Conservation (phyloP, 1,140 invertebrate species). For the Cyphomyrmex costatus region DNA sequence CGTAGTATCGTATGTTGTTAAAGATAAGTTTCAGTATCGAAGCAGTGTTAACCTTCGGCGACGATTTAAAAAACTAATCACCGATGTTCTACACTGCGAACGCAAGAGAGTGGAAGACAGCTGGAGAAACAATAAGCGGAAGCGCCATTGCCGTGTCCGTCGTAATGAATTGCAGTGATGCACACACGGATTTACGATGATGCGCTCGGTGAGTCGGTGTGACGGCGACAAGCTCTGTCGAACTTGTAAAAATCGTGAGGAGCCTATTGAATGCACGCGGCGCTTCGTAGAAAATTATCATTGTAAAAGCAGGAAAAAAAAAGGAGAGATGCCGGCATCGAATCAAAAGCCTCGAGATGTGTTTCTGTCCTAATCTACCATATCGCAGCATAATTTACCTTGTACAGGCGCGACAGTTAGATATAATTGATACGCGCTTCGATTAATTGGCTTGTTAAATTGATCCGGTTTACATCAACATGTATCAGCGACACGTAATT, state of each 20-base stretch:
- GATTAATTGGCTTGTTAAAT: slow-evolving; percentile 39
- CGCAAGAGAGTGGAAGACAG: slow-evolving; percentile 19
- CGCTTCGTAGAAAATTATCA: not conserved
- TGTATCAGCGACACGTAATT: not conserved
- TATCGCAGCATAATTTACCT: not conserved
- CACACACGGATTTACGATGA: slow-evolving; percentile 8
- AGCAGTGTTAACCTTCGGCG: not conserved
- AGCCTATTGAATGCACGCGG: not conserved
- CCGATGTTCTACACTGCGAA: not conserved
- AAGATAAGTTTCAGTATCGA: not conserved
- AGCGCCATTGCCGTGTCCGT: slow-evolving; percentile 43
- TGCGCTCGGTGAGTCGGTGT: not conserved
- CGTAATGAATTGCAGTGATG: slow-evolving; percentile 52
- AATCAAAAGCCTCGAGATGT: not conserved
- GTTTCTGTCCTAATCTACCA: not conserved
- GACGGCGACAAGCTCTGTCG: slow-evolving; percentile 20
- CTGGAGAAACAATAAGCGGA: slow-evolving; percentile 56
- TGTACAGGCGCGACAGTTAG: not conserved
- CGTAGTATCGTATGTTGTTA: no score
- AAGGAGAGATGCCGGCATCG: not conserved
- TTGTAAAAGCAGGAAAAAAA: not conserved
- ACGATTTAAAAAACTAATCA: slow-evolving; percentile 9
- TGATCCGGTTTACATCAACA: not conserved
- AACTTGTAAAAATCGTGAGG: not conserved
- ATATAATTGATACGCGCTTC: not conserved